phyloP scores from a whole-genome alignment of 2,113 vertebrate species.

The Pardalotus punctatus region DNA sequence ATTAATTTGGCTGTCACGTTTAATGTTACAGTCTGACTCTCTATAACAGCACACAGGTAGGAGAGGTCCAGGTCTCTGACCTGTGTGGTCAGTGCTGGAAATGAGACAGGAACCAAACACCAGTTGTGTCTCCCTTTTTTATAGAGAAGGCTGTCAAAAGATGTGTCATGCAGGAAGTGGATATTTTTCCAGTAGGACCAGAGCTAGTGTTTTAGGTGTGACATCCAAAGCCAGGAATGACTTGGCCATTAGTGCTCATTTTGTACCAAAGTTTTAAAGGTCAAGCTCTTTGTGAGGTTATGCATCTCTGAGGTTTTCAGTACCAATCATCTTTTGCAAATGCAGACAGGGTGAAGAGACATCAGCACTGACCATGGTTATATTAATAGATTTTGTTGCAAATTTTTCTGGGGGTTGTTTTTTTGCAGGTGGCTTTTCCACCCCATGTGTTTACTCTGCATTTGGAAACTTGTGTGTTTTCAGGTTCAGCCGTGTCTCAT shows the following conservation, averaged over 20 bases:
- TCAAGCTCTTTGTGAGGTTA: background rate
- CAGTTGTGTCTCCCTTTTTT: background rate
- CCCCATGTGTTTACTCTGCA: background rate
- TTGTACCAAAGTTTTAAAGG: background rate
- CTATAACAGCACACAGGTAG: background rate
- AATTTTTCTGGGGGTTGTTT: background rate
- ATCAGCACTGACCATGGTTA: background rate
- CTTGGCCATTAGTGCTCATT: background rate
- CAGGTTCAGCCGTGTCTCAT: background rate
- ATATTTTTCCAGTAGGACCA: background rate
- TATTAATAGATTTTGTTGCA: background rate
- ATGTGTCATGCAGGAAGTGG: background rate
- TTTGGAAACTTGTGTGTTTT: conserved; percentile 6
- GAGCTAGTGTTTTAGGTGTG: background rate
- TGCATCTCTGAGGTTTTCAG: background rate
- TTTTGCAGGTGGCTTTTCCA: background rate
- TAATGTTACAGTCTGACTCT: background rate
- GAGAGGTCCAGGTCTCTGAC: background rate
- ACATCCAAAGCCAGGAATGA: background rate
- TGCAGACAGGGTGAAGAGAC: background rate
- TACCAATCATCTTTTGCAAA: background rate
- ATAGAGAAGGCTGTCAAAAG: background rate
- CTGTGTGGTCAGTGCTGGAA: background rate
- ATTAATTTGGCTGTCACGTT: background rate
- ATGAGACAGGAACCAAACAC: background rate